phyloP scores from a whole-genome alignment of 2,888 invertebrate species.

The Thymelicus sylvestris region DNA sequence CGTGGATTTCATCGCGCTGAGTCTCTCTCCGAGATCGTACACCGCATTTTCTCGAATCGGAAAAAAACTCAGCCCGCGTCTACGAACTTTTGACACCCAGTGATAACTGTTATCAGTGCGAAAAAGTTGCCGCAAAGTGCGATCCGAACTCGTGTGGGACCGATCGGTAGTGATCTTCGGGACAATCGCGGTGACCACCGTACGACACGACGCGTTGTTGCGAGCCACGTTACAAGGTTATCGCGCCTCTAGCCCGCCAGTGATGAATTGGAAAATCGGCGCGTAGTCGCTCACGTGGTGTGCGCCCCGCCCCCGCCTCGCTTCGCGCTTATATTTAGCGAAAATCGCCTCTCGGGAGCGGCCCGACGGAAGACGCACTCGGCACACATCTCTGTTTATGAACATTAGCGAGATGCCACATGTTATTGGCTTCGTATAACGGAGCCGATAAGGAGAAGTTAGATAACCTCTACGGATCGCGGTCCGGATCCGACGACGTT shows the following conservation, averaged over 20 bases:
- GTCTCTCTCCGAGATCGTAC: conserved; percentile 33
- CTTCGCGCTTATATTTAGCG: conserved; percentile 82
- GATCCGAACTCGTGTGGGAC: conserved; percentile 58
- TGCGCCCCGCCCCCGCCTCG: conserved; percentile 79
- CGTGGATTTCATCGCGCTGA: conserved; percentile 64
- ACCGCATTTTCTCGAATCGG: conserved; percentile 24
- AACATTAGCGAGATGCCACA: conserved; percentile 80
- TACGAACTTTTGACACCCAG: conserved; percentile 49
- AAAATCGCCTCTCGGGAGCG: conserved; percentile 83
- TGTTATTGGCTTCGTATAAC: conserved; percentile 82
- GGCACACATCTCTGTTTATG: conserved; percentile 76
- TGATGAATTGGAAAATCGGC: conserved; percentile 85
- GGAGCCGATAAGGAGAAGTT: conserved; percentile 79
- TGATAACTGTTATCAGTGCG: conserved; percentile 77
- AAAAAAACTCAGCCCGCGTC: conserved; percentile 32
- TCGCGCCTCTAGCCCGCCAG: conserved; percentile 79
- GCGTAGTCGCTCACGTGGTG: conserved; percentile 84
- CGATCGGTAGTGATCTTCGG: conserved; percentile 62
- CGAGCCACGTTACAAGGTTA: conserved; percentile 84
- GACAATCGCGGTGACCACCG: conserved; percentile 63
- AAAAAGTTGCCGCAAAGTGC: conserved; percentile 73
- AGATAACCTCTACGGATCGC: conserved; percentile 79
- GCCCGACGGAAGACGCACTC: conserved; percentile 72
- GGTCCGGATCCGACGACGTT: conserved; percentile 67
- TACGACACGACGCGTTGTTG: conserved; percentile 66